Base-by-base conservation (phyloP, 2,797 vertebrate genomes). In the Yasuhikotakia modesta region DNA sequence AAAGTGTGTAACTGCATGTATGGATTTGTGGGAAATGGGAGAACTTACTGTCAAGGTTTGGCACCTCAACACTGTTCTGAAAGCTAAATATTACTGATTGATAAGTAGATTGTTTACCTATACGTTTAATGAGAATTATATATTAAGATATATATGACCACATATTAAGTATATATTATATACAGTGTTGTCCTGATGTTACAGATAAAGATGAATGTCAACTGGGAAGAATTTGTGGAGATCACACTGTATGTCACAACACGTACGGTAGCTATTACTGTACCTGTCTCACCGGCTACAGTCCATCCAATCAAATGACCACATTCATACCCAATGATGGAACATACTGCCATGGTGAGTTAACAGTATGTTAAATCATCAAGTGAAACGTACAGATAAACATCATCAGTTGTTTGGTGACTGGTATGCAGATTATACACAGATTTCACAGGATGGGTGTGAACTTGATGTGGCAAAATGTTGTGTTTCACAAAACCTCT, bases 301-400 rank as follows among this genome's bases (percentile, higher is more conserved):
- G 83, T 58, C 95, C 97, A 2, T 95, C 96, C 4, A 98, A 96
- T 90, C 94, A 92, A 88, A 92, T 95, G 88, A 73, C 57, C 45
- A 85, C 85, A 0, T 99, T 99, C 91, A 98, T 96, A 87, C 96
- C 97, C 45, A 99, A 99, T 2, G 97, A 99, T 52, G 97, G 97
- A 79, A 96, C 96, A 0, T 93, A 94, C 86, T 99, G 97, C 83
- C 91, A 90, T 85, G 96, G 97, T 98, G 89, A 89, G 88, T 5
- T 19, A 0, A 17, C 17, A 32, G n/a, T 19, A 12, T n/a, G 21
- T 10, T 17, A 24, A 21, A 45, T 19, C 16, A 46, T 39, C 11
- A 6, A 13, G 12, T 22, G 1, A 22, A 30, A 19, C 16, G 1
- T 7, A 35, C 32, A 35, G 32, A 35, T 35, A 35, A 35, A n/a